Evolutionary conservation across 2,113 vertebrate genomes (phyloP).

Genomic region (Corvus moneduloides): DNA sequence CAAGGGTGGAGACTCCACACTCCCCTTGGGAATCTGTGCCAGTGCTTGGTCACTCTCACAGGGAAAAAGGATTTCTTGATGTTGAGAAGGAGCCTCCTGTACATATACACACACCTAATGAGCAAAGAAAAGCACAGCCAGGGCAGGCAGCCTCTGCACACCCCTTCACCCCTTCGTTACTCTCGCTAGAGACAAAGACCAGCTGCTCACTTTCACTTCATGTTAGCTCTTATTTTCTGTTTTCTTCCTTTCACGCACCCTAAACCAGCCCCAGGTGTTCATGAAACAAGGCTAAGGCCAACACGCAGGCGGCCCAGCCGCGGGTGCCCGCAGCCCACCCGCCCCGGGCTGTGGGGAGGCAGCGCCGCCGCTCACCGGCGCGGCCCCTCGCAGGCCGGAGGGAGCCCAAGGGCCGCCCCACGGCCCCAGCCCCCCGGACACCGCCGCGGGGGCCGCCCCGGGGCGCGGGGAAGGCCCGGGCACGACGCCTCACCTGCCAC

Average conservation of each 20-base stretch:
- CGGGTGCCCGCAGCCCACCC: rapidly evolving
- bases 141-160: not conserved
- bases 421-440: not conserved
- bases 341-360: not conserved
- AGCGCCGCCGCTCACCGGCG: not conserved
- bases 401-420: not conserved
- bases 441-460: not conserved
- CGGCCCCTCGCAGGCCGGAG: not conserved
- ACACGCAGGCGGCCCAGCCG: rapidly evolving
- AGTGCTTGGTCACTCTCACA: too few species aligned
- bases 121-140: rapidly evolving
- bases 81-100: not conserved
- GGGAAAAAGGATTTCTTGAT: rapidly evolving
- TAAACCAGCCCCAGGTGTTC: rapidly evolving
- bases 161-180: rapidly evolving
- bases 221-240: rapidly evolving
- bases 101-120: rapidly evolving
- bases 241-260: rapidly evolving
- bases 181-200: not conserved
- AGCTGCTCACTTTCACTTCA: not conserved
- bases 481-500: not conserved
- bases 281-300: not conserved
- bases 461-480: not conserved
- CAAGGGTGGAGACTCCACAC: not conserved
- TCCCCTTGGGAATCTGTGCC: not conserved